Conservation (phyloP, 2,113 vertebrate species). For the Aegotheles bennettii region DNA sequence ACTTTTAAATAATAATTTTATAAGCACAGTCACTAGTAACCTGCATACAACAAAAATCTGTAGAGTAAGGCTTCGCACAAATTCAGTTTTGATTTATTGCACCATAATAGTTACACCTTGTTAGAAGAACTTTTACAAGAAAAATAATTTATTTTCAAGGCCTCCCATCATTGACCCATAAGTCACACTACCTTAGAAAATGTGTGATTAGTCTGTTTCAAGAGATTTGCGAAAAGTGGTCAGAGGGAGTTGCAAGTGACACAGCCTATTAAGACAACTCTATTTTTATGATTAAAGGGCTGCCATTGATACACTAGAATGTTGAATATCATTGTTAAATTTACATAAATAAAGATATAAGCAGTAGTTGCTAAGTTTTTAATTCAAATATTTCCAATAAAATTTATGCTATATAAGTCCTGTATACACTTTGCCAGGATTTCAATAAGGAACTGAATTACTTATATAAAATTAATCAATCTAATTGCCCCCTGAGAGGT, state of each 20-base stretch:
- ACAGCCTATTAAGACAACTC: neutral
- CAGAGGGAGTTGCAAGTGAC: neutral
- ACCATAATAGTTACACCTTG: neutral
- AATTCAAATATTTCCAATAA: neutral
- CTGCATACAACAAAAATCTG: neutral
- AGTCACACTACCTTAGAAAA: neutral
- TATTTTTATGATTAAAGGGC: neutral
- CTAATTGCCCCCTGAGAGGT: constrained; percentile 37
- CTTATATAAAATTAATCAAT: constrained; percentile 12
- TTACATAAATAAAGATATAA: neutral
- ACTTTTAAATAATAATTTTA: neutral
- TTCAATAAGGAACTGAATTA: neutral
- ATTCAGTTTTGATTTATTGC: neutral
- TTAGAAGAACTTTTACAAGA: neutral
- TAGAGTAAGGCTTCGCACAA: neutral
- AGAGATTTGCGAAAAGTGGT: neutral
- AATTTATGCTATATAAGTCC: neutral
- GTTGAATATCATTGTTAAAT: neutral
- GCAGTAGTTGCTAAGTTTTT: neutral
- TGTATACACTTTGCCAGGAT: neutral
- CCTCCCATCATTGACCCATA: neutral
- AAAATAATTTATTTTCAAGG: neutral
- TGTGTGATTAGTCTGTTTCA: neutral
- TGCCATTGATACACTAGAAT: neutral
- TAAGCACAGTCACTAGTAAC: neutral